Evolutionary conservation across 1,140 invertebrate genomes (phyloP), one percentile per base, ranked within the genome.

Genomic region (Cardiocondyla obscurior): DNA sequence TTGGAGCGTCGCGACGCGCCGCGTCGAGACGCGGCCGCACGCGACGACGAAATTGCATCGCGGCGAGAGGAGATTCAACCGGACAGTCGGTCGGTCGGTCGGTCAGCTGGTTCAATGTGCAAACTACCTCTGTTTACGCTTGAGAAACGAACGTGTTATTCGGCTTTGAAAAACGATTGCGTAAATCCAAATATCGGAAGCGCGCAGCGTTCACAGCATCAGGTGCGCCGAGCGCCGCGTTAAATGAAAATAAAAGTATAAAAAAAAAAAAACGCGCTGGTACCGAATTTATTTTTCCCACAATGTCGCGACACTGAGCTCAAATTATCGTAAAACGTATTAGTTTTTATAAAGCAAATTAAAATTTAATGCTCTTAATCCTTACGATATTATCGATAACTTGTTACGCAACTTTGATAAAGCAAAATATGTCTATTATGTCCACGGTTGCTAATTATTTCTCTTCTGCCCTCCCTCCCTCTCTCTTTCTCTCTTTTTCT

Each of bases 21-120:
- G 69, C 42, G 81, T 81, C 76, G 83, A 36, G 72, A 81, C 73
- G 57, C 58, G n/a, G 76, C 76, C 57, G 42, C 51, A 55, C 69
- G 76, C 79, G 77, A 82, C 86, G 76, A 22, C 70, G 65, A 87
- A 86, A 87, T 86, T 86, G 58, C 81, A 77, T 83, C 74, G 67
- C 58, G 44, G 49, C 14, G 30, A 49, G 30, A 49, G 46, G 74
- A 12, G 74, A 69, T 16, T 64, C 57, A 44, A 14, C 25, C 36
- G 70, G 30, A 74, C 55, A 14, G 36, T 14, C 36, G 4, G n/a
- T 65, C 62, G 39, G n/a, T n/a, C n/a, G 33, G n/a, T 12, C 57
- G 49, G 30, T 19, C 55, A 58, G n/a, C 6, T 30, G 49, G 30
- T 19, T 39, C 58, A 8, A 65, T 65, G 33, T 25, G n/a, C 3